Base-by-base conservation (phyloP, 2,888 invertebrate species). In the Pterobdella sp. region DNA sequence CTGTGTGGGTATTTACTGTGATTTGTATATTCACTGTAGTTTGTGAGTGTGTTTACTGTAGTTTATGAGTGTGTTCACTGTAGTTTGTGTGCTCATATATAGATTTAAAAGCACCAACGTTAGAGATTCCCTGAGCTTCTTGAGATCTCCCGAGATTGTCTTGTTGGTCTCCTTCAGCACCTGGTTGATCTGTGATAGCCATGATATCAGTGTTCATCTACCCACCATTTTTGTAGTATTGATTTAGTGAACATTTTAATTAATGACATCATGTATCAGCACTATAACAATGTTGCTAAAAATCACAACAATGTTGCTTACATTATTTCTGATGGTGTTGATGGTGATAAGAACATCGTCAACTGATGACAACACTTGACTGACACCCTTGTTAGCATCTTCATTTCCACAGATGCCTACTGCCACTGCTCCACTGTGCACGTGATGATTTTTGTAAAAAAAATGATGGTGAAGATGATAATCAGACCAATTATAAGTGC, bases 341-440 rank as follows among this genome's bases (percentile, higher is more conserved):
- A 75, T 52, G 22, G 75, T 76, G 65, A 68, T n/a, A 42, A 75
- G 67, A 37, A 74, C 74, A 37, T 76, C 76, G 80, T 89, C 88
- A 4, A 92, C 90, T 22, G 93, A 90, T 75, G 89, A 88, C 76
- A 91, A 87, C 80, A 92, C 89, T 83, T 78, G 77, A 69, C 91
- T 87, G 82, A 94, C 87, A 10, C 93, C 93, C 84, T 92, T 92
- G 87, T 94, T 93, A 65, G 93, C 88, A 84, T 93, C 93, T 84
- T 94, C 93, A 85, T 94, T 95, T 56, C 94, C 94, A 85, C 93
- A 95, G 63, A 95, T 88, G 37, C 91, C 94, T 72, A 93, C 88
- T 72, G 93, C 94, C 78, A 94, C 90, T 7, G 92, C 91, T 75
- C 91, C 92, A 85, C 86, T 86, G 72, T 31, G 72, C 73, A 66